Conservation (phyloP, 2,888 invertebrate genomes). For the Pyrrhia umbra region DNA sequence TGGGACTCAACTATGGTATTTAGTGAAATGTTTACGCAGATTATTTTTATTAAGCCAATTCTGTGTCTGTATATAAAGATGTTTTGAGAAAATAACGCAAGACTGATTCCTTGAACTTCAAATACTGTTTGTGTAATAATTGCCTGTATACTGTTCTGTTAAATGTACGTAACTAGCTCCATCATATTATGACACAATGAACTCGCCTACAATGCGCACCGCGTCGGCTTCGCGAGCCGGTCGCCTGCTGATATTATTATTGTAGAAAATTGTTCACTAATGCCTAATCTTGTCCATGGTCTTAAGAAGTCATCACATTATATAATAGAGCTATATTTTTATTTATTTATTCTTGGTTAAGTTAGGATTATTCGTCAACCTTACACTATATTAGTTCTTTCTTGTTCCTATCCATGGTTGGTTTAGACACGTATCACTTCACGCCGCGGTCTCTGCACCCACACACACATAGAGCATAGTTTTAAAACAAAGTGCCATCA, state of each 20-base stretch:
- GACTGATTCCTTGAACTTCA: constrained; percentile 83
- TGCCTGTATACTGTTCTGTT: constrained; percentile 51
- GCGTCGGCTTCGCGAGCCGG: constrained; percentile 5
- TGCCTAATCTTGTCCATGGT: constrained; percentile 87
- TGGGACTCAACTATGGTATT: constrained; percentile 89
- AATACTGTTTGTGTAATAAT: constrained; percentile 58
- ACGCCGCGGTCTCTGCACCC: constrained; percentile 63
- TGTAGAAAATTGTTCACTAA: constrained; percentile 78
- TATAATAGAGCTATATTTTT: constrained; percentile 80
- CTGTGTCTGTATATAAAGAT: constrained; percentile 85
- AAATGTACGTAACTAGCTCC: constrained; percentile 40
- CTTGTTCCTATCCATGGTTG: constrained; percentile 81
- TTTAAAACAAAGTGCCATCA: constrained; percentile 74
- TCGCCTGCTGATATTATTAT: constrained; percentile 67
- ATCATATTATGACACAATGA: constrained; percentile 2
- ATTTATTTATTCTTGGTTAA: constrained; percentile 85
- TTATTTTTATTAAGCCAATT: constrained; percentile 75
- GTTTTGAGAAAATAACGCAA: constrained; percentile 78
- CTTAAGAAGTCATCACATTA: constrained; percentile 86
- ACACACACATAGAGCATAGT: constrained; percentile 59
- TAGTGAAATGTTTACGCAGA: constrained; percentile 83
- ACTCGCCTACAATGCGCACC: constrained; percentile 1
- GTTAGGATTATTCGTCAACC: constrained; percentile 72
- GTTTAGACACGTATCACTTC: constrained; percentile 60
- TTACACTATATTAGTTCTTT: constrained; percentile 66